These are phyloP conservation scores for Pollenia labialis DNA, from an alignment of 2,888 invertebrate species.

Conservation along the genomic window DNA sequence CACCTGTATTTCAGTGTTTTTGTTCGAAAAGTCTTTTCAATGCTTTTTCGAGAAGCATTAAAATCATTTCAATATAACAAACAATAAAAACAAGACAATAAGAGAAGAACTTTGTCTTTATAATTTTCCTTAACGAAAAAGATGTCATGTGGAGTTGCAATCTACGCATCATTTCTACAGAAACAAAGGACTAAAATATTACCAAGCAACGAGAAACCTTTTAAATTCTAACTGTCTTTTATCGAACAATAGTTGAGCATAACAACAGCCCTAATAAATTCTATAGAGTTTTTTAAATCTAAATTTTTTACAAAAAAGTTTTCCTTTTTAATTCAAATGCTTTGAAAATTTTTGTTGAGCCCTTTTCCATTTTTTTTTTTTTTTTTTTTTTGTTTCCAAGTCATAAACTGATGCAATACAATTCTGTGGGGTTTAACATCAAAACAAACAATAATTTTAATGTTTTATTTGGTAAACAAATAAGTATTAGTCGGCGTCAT, in stretches of 20 bases:
- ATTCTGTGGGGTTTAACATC: constrained; percentile 57
- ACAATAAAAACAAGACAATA: constrained; percentile 39
- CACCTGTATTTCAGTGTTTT: constrained; percentile 61
- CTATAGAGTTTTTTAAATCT: neutral
- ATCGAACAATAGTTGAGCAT: constrained; percentile 32
- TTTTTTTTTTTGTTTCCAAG: constrained; percentile 2
- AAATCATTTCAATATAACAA: constrained; percentile 50
- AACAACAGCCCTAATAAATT: constrained; percentile 34
- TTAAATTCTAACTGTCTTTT: neutral
- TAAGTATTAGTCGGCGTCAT: no score
- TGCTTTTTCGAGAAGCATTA: constrained; percentile 35
- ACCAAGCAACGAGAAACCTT: neutral
- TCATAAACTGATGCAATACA: constrained; percentile 43
- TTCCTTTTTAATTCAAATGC: constrained; percentile 2
- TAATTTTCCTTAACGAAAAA: constrained; percentile 19
- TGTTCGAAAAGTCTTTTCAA: constrained; percentile 3
- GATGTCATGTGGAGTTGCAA: constrained; percentile 71
- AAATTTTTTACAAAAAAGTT: constrained; percentile 13
- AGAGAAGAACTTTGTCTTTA: constrained; percentile 30
- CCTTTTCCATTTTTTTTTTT: constrained; percentile 19
- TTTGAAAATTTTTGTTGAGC: neutral
- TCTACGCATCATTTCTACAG: constrained; percentile 41
- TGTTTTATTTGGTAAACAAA: no score
- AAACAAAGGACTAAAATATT: constrained; percentile 19
- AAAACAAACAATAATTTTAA: constrained; percentile 26